Evolutionary conservation across 1,140 invertebrate species (phyloP).

Genomic region (Orchesella cincta): DNA sequence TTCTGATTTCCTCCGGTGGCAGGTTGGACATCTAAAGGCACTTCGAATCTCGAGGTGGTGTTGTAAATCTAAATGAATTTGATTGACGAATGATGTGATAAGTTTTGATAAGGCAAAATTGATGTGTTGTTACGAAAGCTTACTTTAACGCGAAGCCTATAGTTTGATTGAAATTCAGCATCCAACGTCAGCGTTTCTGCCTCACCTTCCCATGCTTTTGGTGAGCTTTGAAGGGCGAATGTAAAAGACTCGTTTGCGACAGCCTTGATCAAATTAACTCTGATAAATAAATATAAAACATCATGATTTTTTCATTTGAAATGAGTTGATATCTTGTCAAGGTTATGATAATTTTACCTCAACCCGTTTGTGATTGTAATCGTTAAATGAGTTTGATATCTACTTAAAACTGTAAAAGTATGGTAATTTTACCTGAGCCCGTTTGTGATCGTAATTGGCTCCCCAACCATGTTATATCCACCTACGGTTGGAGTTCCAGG

Average conservation of each 20-base stretch:
- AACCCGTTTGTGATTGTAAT: too few species aligned
- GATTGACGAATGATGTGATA: not conserved
- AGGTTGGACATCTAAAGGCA: conserved; percentile 42
- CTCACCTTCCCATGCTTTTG: conserved; percentile 33
- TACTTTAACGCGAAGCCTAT: conserved; percentile 43
- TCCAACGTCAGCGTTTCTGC: conserved; percentile 24
- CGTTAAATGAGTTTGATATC: too few species aligned
- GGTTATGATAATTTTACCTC: too few species aligned
- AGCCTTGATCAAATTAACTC: conserved; percentile 28
- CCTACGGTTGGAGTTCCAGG: conserved; percentile 60
- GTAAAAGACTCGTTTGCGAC: not conserved
- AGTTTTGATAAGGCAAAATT: not conserved
- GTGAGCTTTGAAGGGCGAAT: not conserved
- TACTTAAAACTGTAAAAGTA: too few species aligned
- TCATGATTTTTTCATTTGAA: too few species aligned
- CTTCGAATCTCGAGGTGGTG: conserved; percentile 38
- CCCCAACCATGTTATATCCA: conserved; percentile 51
- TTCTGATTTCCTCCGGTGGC: conserved; percentile 33
- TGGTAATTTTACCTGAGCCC: conserved; percentile 46
- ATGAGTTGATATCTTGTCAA: too few species aligned
- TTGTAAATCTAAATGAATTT: not conserved
- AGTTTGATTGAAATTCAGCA: conserved; percentile 41
- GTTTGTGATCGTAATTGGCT: conserved; percentile 21
- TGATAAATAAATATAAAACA: conserved; percentile 21
- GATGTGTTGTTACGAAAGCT: too few species aligned